A percentile compares a stretch with the other conserved stretches of the same genome.
Evolutionary conservation across 2,888 invertebrate species (phyloP).

Genomic region (Aleiodes alternator): DNA sequence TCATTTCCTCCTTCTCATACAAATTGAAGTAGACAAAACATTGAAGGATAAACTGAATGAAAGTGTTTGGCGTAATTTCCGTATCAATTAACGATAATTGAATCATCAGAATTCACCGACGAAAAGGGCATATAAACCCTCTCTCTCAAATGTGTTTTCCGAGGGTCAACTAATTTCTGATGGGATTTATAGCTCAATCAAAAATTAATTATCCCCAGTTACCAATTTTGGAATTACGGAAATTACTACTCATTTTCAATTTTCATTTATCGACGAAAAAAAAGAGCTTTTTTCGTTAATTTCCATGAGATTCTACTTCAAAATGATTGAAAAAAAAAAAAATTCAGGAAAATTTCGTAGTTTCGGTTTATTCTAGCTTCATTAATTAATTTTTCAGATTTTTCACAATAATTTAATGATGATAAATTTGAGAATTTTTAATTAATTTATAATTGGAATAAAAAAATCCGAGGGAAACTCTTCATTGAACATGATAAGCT

Average conservation of each 20-base stretch:
- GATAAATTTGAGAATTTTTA: too few relatives aligned
- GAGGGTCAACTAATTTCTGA: conserved; percentile 33
- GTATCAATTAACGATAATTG: conserved; percentile 23
- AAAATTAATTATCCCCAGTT: conserved; percentile 32
- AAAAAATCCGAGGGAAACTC: too few relatives aligned
- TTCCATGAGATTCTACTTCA: neutral
- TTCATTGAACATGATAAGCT: too few relatives aligned
- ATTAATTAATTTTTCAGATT: too few relatives aligned
- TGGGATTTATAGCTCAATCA: conserved; percentile 30
- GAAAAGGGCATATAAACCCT: conserved; percentile 6
- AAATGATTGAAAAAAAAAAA: too few relatives aligned
- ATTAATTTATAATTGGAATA: too few relatives aligned
- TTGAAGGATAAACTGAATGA: neutral
- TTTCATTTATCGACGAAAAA: conserved; percentile 1
- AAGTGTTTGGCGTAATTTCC: conserved; percentile 22
- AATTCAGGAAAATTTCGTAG: too few relatives aligned
- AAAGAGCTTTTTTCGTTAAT: neutral
- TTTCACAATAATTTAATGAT: too few relatives aligned
- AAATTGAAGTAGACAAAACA: neutral
- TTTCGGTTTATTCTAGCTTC: too few relatives aligned
- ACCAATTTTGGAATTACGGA: conserved; percentile 26
- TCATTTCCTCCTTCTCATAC: neutral
- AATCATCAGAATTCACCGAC: neutral
- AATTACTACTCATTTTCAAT: conserved; percentile 13
- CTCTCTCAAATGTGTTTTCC: conserved; percentile 21